phyloP scores from a whole-genome alignment of 2,888 invertebrate genomes.

The Tryphoninae sp. region DNA sequence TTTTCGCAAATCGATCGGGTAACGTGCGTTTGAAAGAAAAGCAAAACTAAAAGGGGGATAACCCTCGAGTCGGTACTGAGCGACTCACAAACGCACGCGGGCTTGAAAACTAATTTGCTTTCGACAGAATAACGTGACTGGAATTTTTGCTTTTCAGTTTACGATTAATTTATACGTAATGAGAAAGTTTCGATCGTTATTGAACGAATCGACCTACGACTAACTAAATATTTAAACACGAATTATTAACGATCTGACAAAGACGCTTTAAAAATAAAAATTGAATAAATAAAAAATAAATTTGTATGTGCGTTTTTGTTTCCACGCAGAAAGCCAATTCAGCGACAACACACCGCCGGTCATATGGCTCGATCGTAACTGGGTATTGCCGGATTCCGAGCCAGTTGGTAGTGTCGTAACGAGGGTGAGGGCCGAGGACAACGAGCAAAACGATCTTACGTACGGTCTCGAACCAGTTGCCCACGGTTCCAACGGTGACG shows the following conservation, averaged over 20 bases:
- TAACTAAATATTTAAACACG: too few relatives aligned
- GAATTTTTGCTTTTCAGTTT: too few relatives aligned
- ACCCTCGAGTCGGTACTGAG: too few relatives aligned
- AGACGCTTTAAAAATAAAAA: background rate
- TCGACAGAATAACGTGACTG: too few relatives aligned
- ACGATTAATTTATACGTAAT: too few relatives aligned
- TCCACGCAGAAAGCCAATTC: constrained; percentile 81
- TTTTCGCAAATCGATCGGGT: constrained; percentile 34
- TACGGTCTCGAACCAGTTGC: constrained; percentile 87
- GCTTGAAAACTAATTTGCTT: too few relatives aligned
- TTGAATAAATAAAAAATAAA: background rate
- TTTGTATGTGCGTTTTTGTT: constrained; percentile 65
- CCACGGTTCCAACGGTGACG: constrained; percentile 74
- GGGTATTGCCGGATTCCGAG: constrained; percentile 88
- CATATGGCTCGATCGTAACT: constrained; percentile 87
- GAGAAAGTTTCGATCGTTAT: too few relatives aligned
- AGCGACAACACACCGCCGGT: constrained; percentile 87
- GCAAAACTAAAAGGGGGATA: background rate
- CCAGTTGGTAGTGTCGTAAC: constrained; percentile 88
- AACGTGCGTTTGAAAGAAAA: background rate
- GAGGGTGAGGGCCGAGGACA: constrained; percentile 86
- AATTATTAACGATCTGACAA: too few relatives aligned
- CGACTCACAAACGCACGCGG: too few relatives aligned
- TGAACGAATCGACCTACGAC: too few relatives aligned
- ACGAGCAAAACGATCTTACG: constrained; percentile 85